These are phyloP conservation scores for Illadopsis cleaveri DNA, from an alignment of 2,113 vertebrate species.

Conservation along the genomic window DNA sequence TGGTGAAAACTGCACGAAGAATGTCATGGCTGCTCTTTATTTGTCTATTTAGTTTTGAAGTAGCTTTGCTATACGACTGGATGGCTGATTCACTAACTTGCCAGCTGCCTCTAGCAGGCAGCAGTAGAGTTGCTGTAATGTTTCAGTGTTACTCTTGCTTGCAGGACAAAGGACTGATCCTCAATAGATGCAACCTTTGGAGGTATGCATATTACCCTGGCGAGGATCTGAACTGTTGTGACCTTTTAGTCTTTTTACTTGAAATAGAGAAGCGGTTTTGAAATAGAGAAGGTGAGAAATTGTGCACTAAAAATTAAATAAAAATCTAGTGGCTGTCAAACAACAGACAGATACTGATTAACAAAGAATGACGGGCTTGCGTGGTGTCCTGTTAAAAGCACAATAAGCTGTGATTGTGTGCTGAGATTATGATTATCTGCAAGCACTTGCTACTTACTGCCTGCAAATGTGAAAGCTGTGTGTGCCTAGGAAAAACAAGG, in stretches of 20 bases:
- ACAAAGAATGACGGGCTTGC: background rate
- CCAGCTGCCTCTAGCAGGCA: constrained; percentile 8
- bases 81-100: background rate
- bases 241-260: background rate
- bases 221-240: background rate
- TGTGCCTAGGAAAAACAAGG: constrained; percentile 24
- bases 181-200: background rate
- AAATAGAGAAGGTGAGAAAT: background rate
- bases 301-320: background rate
- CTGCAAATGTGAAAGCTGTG: background rate
- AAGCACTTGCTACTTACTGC: constrained; percentile 12
- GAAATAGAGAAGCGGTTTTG: background rate
- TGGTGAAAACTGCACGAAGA: constrained; percentile 56
- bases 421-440: background rate
- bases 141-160: background rate
- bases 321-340: background rate
- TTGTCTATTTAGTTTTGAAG: constrained; percentile 24
- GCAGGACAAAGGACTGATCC: background rate
- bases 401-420: constrained; percentile 49
- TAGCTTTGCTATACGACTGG: background rate
- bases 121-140: background rate
- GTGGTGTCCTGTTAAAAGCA: constrained; percentile 47
- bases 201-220: background rate
- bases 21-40: constrained; percentile 11
- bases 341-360: constrained; percentile 44